Percentiles rank a stretch among this genome's conserved stretches.
These are phyloP conservation scores for Synanthedon andrenaeformis DNA, from an alignment of 2,888 invertebrate genomes.

Conservation along the genomic window DNA sequence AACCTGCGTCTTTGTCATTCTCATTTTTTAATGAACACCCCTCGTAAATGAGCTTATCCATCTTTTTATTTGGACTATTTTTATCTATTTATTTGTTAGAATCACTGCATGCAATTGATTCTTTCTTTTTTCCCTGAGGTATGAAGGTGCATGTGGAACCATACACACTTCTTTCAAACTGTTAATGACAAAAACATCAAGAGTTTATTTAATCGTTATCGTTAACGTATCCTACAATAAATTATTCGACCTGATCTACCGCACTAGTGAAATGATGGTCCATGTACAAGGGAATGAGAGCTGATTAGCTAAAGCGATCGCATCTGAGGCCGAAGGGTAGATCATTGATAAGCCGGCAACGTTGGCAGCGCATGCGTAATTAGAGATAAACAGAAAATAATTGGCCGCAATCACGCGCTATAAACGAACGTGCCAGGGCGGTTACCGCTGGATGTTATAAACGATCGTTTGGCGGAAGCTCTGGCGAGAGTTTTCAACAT, in stretches of 20 bases:
- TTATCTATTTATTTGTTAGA: too few species aligned
- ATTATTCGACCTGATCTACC: constrained; percentile 30
- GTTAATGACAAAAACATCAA: too few species aligned
- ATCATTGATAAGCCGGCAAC: constrained; percentile 57
- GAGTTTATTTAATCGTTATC: too few species aligned
- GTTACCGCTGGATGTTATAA: constrained; percentile 12
- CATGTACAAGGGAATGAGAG: constrained; percentile 35
- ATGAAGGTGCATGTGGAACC: too few species aligned
- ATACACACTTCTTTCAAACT: too few species aligned
- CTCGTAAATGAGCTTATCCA: too few species aligned
- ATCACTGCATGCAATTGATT: too few species aligned
- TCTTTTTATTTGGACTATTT: too few species aligned
- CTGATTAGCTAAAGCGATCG: constrained; percentile 61
- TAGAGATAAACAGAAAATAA: constrained; percentile 71
- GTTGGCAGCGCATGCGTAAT: constrained; percentile 68
- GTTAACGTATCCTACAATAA: too few species aligned
- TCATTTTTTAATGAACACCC: too few species aligned
- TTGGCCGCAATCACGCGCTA: constrained; percentile 66
- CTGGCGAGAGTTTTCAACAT: constrained; percentile 8
- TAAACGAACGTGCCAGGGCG: constrained; percentile 47
- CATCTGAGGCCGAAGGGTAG: constrained; percentile 66
- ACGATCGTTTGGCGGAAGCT: constrained; percentile 30
- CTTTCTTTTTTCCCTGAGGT: too few species aligned
- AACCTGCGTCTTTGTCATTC: too few species aligned
- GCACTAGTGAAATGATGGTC: constrained; percentile 37